phyloP scores from a whole-genome alignment of 2,113 vertebrate species.

The Ceratotherium simum region DNA sequence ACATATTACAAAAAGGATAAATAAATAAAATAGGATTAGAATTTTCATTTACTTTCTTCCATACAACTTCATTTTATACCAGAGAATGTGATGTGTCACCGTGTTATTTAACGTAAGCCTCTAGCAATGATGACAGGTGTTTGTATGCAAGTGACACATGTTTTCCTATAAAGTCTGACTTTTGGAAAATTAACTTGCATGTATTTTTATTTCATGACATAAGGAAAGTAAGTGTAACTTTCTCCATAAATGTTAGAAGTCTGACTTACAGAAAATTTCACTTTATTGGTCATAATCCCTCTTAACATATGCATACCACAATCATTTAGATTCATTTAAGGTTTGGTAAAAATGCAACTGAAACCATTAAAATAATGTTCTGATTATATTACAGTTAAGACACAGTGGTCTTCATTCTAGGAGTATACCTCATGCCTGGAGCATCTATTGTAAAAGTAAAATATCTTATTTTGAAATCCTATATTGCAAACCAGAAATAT shows the following conservation, averaged over 20 bases:
- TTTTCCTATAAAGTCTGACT: conserved; percentile 29
- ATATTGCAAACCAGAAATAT: conserved; percentile 57
- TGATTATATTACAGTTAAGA: neutral
- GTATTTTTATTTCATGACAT: conserved; percentile 57
- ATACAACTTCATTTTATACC: conserved; percentile 35
- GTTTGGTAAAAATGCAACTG: neutral
- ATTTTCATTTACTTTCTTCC: conserved; percentile 48
- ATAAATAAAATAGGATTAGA: conserved; percentile 14
- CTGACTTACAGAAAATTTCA: neutral
- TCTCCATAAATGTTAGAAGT: neutral
- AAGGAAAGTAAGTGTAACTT: conserved; percentile 40
- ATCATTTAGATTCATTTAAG: conserved; percentile 10
- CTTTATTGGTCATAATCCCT: neutral
- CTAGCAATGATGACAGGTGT: neutral
- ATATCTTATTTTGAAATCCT: conserved; percentile 68
- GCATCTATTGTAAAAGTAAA: conserved; percentile 46
- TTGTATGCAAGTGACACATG: neutral
- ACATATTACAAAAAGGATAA: conserved; percentile 33
- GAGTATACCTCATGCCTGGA: neutral
- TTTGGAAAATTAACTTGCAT: conserved; percentile 34
- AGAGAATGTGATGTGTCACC: neutral
- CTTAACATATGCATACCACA: neutral
- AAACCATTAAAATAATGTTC: conserved; percentile 21
- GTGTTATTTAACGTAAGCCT: neutral
- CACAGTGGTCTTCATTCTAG: neutral